These are phyloP conservation scores for Flexamia atlantica DNA, from an alignment of 2,888 invertebrate species.

Conservation along the genomic window DNA sequence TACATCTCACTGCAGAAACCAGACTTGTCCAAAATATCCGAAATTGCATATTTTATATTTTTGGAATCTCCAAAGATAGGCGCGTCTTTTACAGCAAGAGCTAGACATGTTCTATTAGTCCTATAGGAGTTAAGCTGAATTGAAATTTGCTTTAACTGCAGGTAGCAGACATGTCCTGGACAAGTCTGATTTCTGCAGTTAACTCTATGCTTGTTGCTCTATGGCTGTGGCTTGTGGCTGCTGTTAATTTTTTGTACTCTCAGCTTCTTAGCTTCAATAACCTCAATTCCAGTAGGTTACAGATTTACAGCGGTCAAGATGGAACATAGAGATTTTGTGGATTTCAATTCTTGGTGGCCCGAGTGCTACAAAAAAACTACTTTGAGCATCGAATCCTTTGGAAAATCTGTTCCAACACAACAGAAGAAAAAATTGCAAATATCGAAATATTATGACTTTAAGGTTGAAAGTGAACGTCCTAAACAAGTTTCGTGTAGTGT, in stretches of 20 bases:
- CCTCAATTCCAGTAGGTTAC: background rate
- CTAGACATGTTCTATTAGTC: background rate
- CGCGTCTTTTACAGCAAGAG: constrained; percentile 32
- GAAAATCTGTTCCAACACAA: constrained; percentile 56
- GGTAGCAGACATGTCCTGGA: constrained; percentile 44
- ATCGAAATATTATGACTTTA: constrained; percentile 46
- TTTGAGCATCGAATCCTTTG: constrained; percentile 53
- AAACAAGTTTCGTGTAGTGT: constrained; percentile 8
- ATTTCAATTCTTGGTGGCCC: constrained; percentile 55
- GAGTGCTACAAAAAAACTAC: constrained; percentile 53
- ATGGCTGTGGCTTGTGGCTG: background rate
- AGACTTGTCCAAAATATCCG: constrained; percentile 18
- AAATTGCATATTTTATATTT: constrained; percentile 23
- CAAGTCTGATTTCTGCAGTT: constrained; percentile 28
- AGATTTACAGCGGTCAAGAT: constrained; percentile 37
- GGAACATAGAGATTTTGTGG: constrained; percentile 40
- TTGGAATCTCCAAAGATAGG: constrained; percentile 6
- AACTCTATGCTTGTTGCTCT: constrained; percentile 9
- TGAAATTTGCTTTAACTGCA: constrained; percentile 39
- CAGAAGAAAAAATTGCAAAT: constrained; percentile 48
- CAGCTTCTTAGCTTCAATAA: constrained; percentile 11
- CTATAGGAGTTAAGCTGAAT: constrained; percentile 8
- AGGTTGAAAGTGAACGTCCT: constrained; percentile 10
- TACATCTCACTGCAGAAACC: constrained; percentile 11
- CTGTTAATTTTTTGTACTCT: background rate